These are phyloP conservation scores for Penaeus chinensis DNA, from an alignment of 1,140 invertebrate species.

Conservation along the genomic window DNA sequence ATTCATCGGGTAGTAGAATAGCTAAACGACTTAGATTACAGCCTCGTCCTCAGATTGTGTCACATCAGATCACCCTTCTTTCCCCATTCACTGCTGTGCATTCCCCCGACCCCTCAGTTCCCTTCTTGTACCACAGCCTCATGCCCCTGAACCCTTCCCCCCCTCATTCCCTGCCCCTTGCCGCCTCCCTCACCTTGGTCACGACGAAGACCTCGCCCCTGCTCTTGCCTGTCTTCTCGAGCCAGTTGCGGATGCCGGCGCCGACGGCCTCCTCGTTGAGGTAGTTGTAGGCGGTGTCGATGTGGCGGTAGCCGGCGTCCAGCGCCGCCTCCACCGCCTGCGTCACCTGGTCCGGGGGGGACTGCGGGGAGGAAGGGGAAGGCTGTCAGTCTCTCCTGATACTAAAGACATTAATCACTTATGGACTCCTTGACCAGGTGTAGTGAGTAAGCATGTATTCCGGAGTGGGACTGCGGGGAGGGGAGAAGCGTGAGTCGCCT, in stretches of 20 bases:
- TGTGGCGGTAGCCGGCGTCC: slow-evolving; percentile 78
- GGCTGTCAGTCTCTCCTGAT: no score
- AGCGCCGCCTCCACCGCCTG: slow-evolving; percentile 76
- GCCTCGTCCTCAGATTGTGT: no score
- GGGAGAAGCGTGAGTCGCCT: no score
- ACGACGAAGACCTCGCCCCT: slow-evolving; percentile 74
- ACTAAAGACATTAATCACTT: no score
- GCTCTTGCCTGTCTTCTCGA: slow-evolving; percentile 69
- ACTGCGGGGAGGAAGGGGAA: neutral
- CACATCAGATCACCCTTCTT: no score
- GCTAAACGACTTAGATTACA: no score
- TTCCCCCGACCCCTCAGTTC: slow-evolving; percentile 70
- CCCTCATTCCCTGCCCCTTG: slow-evolving; percentile 62
- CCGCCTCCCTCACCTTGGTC: slow-evolving; percentile 60
- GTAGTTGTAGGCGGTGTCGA: slow-evolving; percentile 78
- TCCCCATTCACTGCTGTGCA: no score
- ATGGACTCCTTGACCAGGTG: no score
- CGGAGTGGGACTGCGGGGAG: no score
- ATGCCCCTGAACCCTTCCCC: slow-evolving; percentile 80
- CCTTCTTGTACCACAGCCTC: slow-evolving; percentile 87
- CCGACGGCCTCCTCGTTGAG: slow-evolving; percentile 69
- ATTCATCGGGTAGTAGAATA: no score
- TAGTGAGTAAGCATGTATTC: no score
- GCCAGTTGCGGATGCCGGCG: slow-evolving; percentile 67
- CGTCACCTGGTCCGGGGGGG: slow-evolving; percentile 22